These are phyloP conservation scores for Coranthus polyacanthus DNA, from an alignment of 2,797 vertebrate species.

Conservation along the genomic window DNA sequence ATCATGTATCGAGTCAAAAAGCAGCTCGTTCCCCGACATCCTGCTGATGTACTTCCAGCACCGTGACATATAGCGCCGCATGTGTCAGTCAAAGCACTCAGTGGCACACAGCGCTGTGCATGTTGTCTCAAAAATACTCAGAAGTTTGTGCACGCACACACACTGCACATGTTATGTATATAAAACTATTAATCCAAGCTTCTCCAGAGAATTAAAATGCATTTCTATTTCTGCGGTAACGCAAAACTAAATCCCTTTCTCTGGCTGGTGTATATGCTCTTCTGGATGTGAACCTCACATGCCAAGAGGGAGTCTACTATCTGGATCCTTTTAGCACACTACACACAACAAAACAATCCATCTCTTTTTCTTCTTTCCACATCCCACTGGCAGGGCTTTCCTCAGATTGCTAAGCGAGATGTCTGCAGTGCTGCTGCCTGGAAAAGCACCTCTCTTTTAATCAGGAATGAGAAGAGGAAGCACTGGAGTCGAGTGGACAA, in stretches of 20 bases:
- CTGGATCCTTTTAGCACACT: conserved; percentile 53
- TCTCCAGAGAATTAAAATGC: conserved; percentile 45
- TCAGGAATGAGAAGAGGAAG: conserved; percentile 34
- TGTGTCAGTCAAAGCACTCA: conserved; percentile 44
- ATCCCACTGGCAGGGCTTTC: conserved; percentile 60
- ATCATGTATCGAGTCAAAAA: conserved; percentile 54
- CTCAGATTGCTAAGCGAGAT: conserved; percentile 62
- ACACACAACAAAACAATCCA: conserved; percentile 60
- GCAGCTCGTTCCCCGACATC: conserved; percentile 38
- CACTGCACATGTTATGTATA: background rate
- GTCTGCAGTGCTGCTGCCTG: conserved; percentile 52
- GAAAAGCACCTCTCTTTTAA: conserved; percentile 47
- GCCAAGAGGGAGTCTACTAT: conserved; percentile 29
- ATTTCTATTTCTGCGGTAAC: conserved; percentile 21
- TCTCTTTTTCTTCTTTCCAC: conserved; percentile 45
- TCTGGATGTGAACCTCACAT: conserved; percentile 28
- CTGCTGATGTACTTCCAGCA: conserved; percentile 28
- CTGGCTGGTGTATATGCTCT: conserved; percentile 9
- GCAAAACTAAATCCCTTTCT: conserved; percentile 41
- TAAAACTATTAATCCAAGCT: conserved; percentile 22
- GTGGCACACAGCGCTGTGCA: conserved; percentile 1
- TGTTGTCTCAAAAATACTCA: conserved; percentile 1
- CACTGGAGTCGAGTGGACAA: conserved; percentile 44
- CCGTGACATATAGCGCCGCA: conserved; percentile 26
- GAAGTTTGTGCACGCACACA: conserved; percentile 6